These are phyloP conservation scores for Tenthredo amoena DNA, from an alignment of 2,888 invertebrate species.

Conservation along the genomic window DNA sequence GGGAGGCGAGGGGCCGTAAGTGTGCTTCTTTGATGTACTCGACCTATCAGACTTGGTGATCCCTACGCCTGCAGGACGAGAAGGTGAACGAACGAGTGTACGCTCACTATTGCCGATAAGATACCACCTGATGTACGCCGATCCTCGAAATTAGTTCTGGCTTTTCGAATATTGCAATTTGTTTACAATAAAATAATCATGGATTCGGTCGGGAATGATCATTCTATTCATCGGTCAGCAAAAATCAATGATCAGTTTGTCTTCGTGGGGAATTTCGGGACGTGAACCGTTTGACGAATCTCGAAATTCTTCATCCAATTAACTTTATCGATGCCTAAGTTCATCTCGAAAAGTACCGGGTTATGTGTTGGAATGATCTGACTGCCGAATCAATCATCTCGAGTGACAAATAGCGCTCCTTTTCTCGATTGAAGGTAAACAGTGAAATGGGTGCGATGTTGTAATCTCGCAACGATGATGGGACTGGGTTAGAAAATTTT, in stretches of 20 bases:
- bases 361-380: conserved; percentile 1
- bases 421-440: not conserved
- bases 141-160: conserved; percentile 52
- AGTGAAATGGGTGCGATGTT: conserved; percentile 13
- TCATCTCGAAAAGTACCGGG: not conserved
- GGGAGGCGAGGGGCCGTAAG: conserved; percentile 52
- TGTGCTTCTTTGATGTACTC: conserved; percentile 62
- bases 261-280: not conserved
- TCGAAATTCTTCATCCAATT: not conserved
- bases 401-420: conserved; percentile 18
- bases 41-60: conserved; percentile 57
- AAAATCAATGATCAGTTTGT: not conserved
- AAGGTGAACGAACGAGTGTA: conserved; percentile 60
- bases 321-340: not conserved
- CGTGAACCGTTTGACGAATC: not conserved
- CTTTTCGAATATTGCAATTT: not conserved
- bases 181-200: not conserved
- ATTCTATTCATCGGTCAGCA: not conserved
- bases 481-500: not conserved
- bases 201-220: not conserved
- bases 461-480: not conserved
- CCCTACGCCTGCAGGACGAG: conserved; percentile 39
- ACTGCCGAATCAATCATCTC: conserved; percentile 17
- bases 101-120: conserved; percentile 61
- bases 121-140: conserved; percentile 62